Evolutionary conservation across 23 tunicate genomes (phyloP).

Genomic region (Botrylloides violaceus): DNA sequence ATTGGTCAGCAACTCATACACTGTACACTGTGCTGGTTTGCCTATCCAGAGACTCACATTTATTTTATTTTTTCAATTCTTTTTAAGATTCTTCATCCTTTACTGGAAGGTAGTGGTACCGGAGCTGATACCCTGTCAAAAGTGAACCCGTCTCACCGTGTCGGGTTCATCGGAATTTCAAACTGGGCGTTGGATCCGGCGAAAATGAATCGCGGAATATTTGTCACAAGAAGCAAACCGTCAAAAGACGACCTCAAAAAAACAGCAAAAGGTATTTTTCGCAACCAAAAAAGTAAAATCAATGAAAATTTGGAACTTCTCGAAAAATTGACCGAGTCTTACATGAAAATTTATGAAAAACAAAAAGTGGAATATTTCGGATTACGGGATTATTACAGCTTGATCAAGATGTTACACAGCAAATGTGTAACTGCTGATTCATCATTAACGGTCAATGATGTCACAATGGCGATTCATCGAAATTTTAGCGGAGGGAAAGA

Average conservation of each 20-base stretch:
- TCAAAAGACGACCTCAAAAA: slow-evolving; percentile 39
- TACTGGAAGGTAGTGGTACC: slow-evolving; percentile 30
- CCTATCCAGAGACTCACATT: too few species aligned
- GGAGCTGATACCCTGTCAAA: background rate
- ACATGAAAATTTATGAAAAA: slow-evolving; percentile 36
- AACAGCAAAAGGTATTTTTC: slow-evolving; percentile 77
- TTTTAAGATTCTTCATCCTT: slow-evolving; percentile 43
- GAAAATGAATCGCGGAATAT: slow-evolving; percentile 85
- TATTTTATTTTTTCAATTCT: background rate
- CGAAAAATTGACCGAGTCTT: slow-evolving; percentile 33
- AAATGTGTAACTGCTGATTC: slow-evolving; percentile 16
- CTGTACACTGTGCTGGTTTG: too few species aligned
- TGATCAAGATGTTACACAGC: slow-evolving; percentile 59
- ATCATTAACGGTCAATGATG: background rate
- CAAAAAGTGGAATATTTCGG: slow-evolving; percentile 72
- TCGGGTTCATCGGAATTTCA: slow-evolving; percentile 86
- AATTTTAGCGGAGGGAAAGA: slow-evolving; percentile 46
- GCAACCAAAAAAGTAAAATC: slow-evolving; percentile 38
- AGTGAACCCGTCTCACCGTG: slow-evolving; percentile 12
- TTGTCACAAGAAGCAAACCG: slow-evolving; percentile 74
- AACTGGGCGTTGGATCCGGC: slow-evolving; percentile 95
- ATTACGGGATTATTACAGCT: slow-evolving; percentile 60
- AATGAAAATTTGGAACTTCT: slow-evolving; percentile 6
- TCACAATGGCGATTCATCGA: slow-evolving; percentile 31
- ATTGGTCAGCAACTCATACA: too few species aligned